phyloP scores from a whole-genome alignment of 2,797 vertebrate genomes.

The Artibeus jamaicensis region DNA sequence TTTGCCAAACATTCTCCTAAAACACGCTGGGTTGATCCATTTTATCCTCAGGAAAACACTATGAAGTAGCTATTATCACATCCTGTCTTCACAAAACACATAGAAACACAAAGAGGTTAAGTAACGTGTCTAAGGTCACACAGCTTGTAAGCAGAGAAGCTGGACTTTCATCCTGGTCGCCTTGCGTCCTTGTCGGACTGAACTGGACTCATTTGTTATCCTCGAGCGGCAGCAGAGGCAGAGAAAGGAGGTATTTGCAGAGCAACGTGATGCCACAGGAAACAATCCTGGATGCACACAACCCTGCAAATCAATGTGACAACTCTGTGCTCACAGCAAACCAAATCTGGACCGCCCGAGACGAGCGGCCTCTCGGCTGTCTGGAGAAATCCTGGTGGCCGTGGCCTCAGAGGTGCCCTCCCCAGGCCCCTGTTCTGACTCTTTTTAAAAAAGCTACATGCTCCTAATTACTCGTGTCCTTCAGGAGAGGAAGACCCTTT shows the following conservation, averaged over 20 bases:
- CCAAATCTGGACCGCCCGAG: neutral
- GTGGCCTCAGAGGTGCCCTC: too few species aligned
- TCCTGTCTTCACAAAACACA: neutral
- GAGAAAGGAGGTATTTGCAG: neutral
- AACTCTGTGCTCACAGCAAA: neutral
- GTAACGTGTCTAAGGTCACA: too few species aligned
- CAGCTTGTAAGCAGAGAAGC: neutral
- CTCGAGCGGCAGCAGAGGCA: neutral
- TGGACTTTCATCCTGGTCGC: rapidly evolving
- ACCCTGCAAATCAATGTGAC: neutral
- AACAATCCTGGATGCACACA: neutral
- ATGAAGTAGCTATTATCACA: neutral
- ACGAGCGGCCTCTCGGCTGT: neutral
- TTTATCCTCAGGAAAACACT: neutral
- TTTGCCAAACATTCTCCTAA: neutral
- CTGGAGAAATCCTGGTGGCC: neutral
- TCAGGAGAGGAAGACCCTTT: neutral
- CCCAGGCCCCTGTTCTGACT: neutral
- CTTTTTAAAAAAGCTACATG: neutral
- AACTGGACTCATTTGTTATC: neutral
- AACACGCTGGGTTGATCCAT: too few species aligned
- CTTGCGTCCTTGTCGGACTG: rapidly evolving
- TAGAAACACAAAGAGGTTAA: neutral
- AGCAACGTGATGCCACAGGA: rapidly evolving
- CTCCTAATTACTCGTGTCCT: neutral